These are phyloP conservation scores for Tenthredo amoena DNA, from an alignment of 2,888 invertebrate genomes.

Conservation along the genomic window DNA sequence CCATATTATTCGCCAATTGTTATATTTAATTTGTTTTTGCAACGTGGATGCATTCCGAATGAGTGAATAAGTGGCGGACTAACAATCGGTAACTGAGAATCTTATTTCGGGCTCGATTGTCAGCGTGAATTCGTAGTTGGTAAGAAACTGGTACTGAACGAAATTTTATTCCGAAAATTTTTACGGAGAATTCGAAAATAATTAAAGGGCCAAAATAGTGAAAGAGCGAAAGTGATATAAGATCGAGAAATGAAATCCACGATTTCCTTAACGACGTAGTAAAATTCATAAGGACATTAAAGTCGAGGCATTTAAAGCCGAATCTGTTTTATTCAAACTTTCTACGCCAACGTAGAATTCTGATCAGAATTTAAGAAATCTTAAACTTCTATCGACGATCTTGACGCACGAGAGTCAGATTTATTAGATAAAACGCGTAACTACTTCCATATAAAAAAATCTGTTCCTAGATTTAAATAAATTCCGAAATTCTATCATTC, in stretches of 20 bases:
- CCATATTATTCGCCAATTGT: conserved; percentile 9
- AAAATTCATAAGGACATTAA: background rate
- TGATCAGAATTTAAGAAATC: background rate
- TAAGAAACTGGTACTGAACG: background rate
- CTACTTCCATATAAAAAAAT: background rate
- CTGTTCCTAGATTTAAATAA: background rate
- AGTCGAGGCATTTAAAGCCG: conserved; percentile 18
- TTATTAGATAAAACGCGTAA: background rate
- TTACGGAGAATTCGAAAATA: background rate
- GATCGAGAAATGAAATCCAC: background rate
- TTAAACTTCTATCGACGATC: background rate
- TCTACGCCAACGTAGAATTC: conserved; percentile 28
- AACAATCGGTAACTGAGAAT: background rate
- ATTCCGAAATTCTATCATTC: background rate
- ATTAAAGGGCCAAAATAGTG: background rate
- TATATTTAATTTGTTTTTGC: conserved; percentile 28
- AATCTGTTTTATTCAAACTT: background rate
- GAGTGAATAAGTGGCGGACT: background rate
- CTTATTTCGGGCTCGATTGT: background rate
- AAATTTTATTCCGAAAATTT: background rate
- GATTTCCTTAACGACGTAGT: background rate
- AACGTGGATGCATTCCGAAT: conserved; percentile 3
- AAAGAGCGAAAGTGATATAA: conserved; percentile 14
- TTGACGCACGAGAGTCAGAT: background rate
- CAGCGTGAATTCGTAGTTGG: background rate